Evolutionary conservation across 2,113 vertebrate genomes (phyloP).

Genomic region (Syrrhaptes paradoxus): DNA sequence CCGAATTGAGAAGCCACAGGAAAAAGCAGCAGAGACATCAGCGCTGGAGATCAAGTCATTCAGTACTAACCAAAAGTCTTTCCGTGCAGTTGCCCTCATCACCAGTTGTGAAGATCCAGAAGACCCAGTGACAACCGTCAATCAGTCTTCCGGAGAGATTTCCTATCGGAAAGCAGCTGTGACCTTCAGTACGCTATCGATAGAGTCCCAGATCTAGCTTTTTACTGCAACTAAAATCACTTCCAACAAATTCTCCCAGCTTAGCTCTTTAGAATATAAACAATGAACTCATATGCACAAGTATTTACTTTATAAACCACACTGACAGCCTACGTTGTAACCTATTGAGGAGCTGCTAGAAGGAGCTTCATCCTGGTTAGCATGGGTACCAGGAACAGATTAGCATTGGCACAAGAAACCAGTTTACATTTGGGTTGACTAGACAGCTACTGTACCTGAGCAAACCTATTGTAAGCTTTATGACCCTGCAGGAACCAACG

Average conservation of each 20-base stretch:
- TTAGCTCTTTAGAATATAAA: not conserved
- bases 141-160: not conserved
- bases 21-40: not conserved
- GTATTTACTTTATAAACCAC: not conserved
- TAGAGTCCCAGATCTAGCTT: constrained; percentile 78
- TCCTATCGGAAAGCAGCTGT: constrained; percentile 71
- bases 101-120: constrained; percentile 69
- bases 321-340: not conserved
- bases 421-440: not conserved
- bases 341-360: not conserved
- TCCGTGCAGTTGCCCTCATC: constrained; percentile 68
- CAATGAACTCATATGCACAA: not conserved
- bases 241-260: not conserved
- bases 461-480: not conserved
- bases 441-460: not conserved
- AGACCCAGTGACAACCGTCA: not conserved
- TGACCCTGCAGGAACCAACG: not conserved
- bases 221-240: not conserved
- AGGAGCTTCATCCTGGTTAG: not conserved
- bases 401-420: not conserved
- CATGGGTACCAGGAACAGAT: not conserved
- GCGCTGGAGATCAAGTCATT: constrained; percentile 41
- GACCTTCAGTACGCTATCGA: constrained; percentile 71
- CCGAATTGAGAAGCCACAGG: not conserved
- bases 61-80: constrained; percentile 19